Conservation (phyloP, 2,113 vertebrate species). For the Ciconia boyciana region DNA sequence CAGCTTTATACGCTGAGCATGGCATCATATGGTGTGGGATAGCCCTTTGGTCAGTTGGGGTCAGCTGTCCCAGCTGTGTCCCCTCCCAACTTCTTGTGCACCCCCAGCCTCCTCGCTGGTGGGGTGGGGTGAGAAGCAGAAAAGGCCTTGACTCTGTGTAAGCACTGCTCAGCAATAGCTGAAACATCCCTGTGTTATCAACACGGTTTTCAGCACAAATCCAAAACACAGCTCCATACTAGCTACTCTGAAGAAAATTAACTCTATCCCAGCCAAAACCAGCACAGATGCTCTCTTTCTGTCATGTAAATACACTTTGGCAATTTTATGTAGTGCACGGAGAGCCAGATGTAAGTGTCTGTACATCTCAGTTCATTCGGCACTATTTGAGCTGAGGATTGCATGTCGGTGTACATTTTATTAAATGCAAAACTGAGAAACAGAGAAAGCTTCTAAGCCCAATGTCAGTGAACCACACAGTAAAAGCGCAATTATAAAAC, state of each 20-base stretch:
- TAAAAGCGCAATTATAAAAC: conserved; percentile 30
- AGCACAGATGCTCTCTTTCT: not conserved
- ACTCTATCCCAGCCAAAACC: not conserved
- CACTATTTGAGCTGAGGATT: not conserved
- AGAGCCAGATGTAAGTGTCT: not conserved
- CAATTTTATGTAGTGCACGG: conserved; percentile 22
- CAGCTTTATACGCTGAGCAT: not conserved
- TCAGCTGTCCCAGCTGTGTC: not conserved
- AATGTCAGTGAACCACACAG: not conserved
- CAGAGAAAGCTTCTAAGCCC: not conserved
- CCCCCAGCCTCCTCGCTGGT: not conserved
- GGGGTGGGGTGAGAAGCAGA: not conserved
- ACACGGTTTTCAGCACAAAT: not conserved
- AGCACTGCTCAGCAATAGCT: not conserved
- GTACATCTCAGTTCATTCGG: conserved; percentile 8
- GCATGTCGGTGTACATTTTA: not conserved
- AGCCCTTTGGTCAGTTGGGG: not conserved
- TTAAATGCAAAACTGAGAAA: conserved; percentile 24
- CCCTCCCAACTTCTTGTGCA: not conserved
- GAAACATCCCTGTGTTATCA: not conserved
- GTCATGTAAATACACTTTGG: conserved; percentile 51
- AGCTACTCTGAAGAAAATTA: not conserved
- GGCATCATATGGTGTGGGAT: not conserved
- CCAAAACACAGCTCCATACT: not conserved
- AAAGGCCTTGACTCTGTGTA: not conserved